Conservation (phyloP, 2,888 invertebrate genomes). For the Tetragonula carbonaria region DNA sequence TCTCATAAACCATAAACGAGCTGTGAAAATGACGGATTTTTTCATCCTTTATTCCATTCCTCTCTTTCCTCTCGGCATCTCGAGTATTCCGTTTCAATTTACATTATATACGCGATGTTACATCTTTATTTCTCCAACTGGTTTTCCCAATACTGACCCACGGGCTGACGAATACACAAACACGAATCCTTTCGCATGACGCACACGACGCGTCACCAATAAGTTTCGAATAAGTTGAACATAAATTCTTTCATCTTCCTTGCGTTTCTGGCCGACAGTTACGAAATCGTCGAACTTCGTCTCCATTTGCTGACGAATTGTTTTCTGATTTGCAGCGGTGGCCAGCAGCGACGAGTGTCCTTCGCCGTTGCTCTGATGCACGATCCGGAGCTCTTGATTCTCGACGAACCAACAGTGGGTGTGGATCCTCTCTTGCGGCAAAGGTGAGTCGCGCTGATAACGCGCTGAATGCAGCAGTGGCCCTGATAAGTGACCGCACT, state of each 20-base stretch:
- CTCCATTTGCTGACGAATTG: background rate
- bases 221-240: background rate
- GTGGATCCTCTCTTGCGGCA: constrained; percentile 95
- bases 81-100: no score
- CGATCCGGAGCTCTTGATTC: constrained; percentile 95
- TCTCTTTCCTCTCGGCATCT: no score
- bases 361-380: constrained; percentile 97
- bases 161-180: background rate
- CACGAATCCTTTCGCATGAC: background rate
- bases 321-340: constrained; percentile 88
- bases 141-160: no score
- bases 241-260: no score
- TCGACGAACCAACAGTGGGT: constrained; percentile 97
- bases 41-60: no score
- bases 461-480: no score
- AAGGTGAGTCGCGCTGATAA: constrained; percentile 84
- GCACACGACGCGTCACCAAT: background rate
- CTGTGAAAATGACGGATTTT: no score
- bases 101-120: no score
- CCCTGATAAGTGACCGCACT: no score
- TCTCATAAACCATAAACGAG: no score
- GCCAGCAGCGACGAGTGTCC: constrained; percentile 95
- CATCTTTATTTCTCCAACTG: no score
- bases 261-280: no score
- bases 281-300: background rate